Percentiles rank a stretch among this genome's conserved stretches.
Conservation (phyloP, 2,113 vertebrate genomes). For the Oceanodroma tethys region DNA sequence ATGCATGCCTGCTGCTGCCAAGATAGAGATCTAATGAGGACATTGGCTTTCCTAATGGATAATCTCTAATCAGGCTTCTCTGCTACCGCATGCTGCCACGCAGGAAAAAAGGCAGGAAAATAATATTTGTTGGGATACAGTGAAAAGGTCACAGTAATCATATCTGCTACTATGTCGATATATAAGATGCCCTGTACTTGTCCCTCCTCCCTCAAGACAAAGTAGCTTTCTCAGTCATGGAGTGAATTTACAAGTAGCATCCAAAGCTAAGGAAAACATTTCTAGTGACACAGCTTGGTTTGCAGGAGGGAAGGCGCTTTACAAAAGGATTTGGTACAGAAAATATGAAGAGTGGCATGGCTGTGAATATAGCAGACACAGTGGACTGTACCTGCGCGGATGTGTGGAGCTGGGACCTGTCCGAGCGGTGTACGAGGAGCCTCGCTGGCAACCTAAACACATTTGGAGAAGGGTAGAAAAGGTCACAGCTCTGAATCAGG, state of each 20-base stretch:
- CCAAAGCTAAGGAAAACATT: slow-evolving; percentile 27
- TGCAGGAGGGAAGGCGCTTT: not conserved
- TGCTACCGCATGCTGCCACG: not conserved
- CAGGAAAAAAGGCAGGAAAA: not conserved
- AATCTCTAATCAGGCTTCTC: slow-evolving; percentile 35
- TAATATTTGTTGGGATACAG: not conserved
- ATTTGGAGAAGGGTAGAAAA: not conserved
- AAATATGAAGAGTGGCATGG: not conserved
- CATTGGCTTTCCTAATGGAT: slow-evolving; percentile 23
- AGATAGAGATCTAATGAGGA: slow-evolving; percentile 16
- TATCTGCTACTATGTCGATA: not conserved
- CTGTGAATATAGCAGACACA: not conserved
- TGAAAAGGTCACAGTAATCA: slow-evolving; percentile 50
- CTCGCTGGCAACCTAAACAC: fast-evolving
- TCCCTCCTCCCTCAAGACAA: slow-evolving; percentile 7
- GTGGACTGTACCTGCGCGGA: too few species aligned
- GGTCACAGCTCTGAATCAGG: not conserved
- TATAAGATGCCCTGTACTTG: not conserved
- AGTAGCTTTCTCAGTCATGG: not conserved
- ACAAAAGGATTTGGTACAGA: not conserved
- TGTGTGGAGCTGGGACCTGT: not conserved
- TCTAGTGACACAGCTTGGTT: not conserved
- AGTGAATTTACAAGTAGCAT: not conserved
- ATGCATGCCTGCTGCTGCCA: slow-evolving; percentile 10
- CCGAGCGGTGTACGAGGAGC: fast-evolving